Evolutionary conservation across 2,797 vertebrate species (phyloP).

Genomic region (Nannoperca obscura): DNA sequence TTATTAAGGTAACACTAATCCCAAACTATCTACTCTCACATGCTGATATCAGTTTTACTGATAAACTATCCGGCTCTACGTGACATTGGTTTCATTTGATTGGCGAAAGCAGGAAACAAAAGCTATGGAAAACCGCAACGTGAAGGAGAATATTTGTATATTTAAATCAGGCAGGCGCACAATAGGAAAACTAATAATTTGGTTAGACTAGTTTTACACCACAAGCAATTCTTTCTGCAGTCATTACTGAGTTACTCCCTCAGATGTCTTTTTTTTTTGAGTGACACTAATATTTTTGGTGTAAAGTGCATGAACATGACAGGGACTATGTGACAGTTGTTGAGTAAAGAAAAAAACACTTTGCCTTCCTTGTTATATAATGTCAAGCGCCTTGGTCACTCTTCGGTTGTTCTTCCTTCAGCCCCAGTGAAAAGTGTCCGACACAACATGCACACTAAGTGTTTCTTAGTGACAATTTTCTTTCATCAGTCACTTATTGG

Average conservation of each 20-base stretch:
- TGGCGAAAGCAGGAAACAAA: conserved; percentile 22
- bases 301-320: neutral
- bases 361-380: conserved; percentile 4
- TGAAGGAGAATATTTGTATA: conserved; percentile 58
- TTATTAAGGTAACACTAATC: neutral
- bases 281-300: neutral
- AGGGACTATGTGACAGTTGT: neutral
- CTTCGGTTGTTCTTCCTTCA: neutral
- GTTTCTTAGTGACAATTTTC: conserved; percentile 40
- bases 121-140: conserved; percentile 43
- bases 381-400: conserved; percentile 4
- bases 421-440: conserved; percentile 19
- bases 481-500: conserved; percentile 52
- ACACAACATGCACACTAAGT: conserved; percentile 40
- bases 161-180: conserved; percentile 59
- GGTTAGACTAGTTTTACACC: conserved; percentile 45
- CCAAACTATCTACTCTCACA: neutral
- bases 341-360: conserved; percentile 21
- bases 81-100: neutral
- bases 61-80: neutral
- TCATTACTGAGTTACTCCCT: neutral
- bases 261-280: neutral
- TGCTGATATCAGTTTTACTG: conserved; percentile 10
- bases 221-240: neutral
- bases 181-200: conserved; percentile 42